phyloP scores from a whole-genome alignment of 1,140 invertebrate genomes.

The Leptinotarsa defecta region DNA sequence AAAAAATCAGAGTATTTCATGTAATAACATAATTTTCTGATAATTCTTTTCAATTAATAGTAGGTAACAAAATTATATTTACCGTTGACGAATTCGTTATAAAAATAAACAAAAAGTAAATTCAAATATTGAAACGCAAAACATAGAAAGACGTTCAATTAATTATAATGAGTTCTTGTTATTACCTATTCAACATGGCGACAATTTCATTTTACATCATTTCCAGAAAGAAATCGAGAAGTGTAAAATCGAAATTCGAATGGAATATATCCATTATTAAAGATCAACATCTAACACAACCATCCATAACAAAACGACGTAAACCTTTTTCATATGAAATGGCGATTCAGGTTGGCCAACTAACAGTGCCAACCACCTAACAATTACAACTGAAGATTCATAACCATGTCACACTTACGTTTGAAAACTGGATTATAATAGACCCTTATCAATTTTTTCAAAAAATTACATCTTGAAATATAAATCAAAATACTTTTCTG shows the following conservation, averaged over 20 bases:
- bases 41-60: background rate
- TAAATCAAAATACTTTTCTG: too few relatives aligned
- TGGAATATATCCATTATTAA: constrained; percentile 11
- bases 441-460: too few relatives aligned
- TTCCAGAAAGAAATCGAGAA: background rate
- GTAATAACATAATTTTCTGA: constrained; percentile 13
- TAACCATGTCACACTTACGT: too few relatives aligned
- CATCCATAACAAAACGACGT: constrained; percentile 10
- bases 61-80: background rate
- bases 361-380: background rate
- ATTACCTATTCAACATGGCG: constrained; percentile 26
- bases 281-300: background rate
- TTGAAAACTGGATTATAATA: too few relatives aligned
- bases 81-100: constrained; percentile 18
- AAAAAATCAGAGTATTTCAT: constrained; percentile 22
- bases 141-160: background rate
- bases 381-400: background rate
- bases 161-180: background rate
- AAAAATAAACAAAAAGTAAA: constrained; percentile 26
- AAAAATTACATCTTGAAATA: too few relatives aligned
- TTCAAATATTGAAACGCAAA: constrained; percentile 17
- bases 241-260: background rate
- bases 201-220: constrained; percentile 7
- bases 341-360: constrained; percentile 10
- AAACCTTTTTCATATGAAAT: constrained; percentile 23